Evolutionary conservation across 2,113 vertebrate genomes (phyloP).

Genomic region (Hemicordylus capensis): DNA sequence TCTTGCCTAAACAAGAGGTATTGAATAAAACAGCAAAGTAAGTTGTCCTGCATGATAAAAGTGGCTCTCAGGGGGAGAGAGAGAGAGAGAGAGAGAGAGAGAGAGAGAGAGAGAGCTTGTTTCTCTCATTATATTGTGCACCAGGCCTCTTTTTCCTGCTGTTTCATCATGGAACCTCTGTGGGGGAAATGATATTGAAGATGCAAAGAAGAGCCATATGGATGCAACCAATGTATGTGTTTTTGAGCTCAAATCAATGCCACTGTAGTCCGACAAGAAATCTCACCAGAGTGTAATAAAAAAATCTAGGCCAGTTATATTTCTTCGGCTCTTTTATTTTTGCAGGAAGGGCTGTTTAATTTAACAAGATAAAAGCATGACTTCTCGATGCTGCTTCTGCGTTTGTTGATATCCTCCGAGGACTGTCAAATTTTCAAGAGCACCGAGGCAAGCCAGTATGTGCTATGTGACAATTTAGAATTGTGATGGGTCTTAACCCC

Average conservation of each 20-base stretch:
- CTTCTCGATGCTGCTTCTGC: conserved; percentile 11
- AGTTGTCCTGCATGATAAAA: neutral
- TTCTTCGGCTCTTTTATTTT: conserved; percentile 26
- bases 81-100: too few species aligned
- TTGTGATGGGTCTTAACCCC: neutral
- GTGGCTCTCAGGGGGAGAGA: too few species aligned
- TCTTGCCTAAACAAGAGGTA: neutral
- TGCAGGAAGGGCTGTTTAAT: neutral
- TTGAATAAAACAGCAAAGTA: neutral
- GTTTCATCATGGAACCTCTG: neutral
- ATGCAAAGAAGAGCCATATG: neutral
- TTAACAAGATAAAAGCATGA: conserved; percentile 6
- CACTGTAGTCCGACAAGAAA: neutral
- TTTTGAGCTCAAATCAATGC: conserved; percentile 27
- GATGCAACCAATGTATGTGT: conserved; percentile 25
- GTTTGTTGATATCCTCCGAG: conserved; percentile 2
- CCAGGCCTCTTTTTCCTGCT: neutral
- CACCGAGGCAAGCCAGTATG: neutral
- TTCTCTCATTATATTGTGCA: neutral
- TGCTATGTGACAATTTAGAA: conserved; percentile 9
- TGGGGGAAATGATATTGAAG: neutral
- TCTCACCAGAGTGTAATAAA: conserved; percentile 14
- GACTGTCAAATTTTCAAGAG: conserved; percentile 11
- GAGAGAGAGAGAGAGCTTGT: too few species aligned
- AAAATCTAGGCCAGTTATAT: conserved; percentile 24